A percentile compares a stretch with the other conserved stretches of the same genome.
Conservation (phyloP, 2,113 vertebrate species). For the Salvelinus fontinalis region DNA sequence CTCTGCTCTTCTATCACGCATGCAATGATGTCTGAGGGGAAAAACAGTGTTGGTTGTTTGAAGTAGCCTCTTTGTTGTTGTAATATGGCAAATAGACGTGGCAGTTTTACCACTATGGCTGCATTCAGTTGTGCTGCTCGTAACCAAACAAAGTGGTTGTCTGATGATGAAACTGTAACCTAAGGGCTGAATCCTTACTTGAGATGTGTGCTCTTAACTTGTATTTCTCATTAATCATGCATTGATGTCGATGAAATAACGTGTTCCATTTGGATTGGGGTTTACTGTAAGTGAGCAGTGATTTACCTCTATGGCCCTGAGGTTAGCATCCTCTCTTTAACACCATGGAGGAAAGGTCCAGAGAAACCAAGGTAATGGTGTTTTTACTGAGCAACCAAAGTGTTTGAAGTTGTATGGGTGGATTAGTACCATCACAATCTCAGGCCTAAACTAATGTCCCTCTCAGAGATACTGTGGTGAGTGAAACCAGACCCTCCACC, state of each 20-base stretch:
- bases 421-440: conserved; percentile 43
- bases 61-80: conserved; percentile 28
- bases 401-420: conserved; percentile 51
- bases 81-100: no score
- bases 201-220: no score
- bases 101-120: conserved; percentile 18
- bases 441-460: conserved; percentile 22
- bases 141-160: conserved; percentile 41
- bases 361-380: conserved; percentile 45
- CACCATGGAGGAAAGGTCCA: conserved; percentile 11
- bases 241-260: neutral
- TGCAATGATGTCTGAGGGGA: no score
- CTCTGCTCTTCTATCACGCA: no score
- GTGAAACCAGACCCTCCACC: conserved; percentile 7
- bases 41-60: no score
- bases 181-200: conserved; percentile 21
- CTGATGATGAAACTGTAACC: conserved; percentile 11
- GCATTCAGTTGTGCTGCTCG: conserved; percentile 45
- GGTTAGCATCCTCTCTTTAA: neutral
- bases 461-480: conserved; percentile 9
- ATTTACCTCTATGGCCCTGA: conserved; percentile 47
- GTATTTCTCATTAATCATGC: neutral
- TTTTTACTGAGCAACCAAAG: conserved; percentile 28
- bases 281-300: conserved; percentile 22
- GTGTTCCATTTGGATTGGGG: no score